Evolutionary conservation across 2,888 invertebrate species (phyloP).

Genomic region (Phyto melanocephala): DNA sequence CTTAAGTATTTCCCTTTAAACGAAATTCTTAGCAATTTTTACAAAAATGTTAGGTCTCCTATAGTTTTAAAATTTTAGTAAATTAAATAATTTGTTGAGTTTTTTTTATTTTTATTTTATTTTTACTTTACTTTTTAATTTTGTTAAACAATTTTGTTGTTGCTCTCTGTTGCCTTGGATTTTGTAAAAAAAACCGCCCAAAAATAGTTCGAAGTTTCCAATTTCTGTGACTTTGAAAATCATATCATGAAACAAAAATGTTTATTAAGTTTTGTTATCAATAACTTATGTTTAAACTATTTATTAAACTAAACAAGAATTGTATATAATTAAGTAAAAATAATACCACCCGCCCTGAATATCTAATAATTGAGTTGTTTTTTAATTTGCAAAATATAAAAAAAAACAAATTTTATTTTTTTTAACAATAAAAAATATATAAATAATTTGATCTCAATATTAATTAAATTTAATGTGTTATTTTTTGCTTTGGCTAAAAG

Average conservation of each 20-base stretch:
- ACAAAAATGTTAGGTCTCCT: slow-evolving; percentile 17
- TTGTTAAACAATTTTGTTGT: slow-evolving; percentile 55
- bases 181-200: slow-evolving; percentile 26
- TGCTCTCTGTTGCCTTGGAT: slow-evolving; percentile 60
- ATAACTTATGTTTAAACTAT: not conserved
- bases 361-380: slow-evolving; percentile 33
- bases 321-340: slow-evolving; percentile 10
- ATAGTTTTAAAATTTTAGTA: slow-evolving; percentile 43
- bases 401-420: no score
- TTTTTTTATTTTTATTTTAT: slow-evolving; percentile 21
- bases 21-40: slow-evolving; percentile 1
- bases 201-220: slow-evolving; percentile 58
- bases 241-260: slow-evolving; percentile 45
- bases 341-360: not conserved
- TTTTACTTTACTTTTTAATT: slow-evolving; percentile 32
- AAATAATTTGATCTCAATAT: slow-evolving; percentile 62
- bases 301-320: not conserved
- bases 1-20: not conserved
- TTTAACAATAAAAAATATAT: slow-evolving; percentile 28
- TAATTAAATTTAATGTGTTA: slow-evolving; percentile 4
- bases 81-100: slow-evolving; percentile 50
- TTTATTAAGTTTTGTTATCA: slow-evolving; percentile 37
- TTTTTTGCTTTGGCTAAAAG: not conserved
- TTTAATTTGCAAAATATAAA: slow-evolving; percentile 10
- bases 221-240: slow-evolving; percentile 54